Conservation (phyloP, 2,113 vertebrate genomes). For the Pachyramphus minor region DNA sequence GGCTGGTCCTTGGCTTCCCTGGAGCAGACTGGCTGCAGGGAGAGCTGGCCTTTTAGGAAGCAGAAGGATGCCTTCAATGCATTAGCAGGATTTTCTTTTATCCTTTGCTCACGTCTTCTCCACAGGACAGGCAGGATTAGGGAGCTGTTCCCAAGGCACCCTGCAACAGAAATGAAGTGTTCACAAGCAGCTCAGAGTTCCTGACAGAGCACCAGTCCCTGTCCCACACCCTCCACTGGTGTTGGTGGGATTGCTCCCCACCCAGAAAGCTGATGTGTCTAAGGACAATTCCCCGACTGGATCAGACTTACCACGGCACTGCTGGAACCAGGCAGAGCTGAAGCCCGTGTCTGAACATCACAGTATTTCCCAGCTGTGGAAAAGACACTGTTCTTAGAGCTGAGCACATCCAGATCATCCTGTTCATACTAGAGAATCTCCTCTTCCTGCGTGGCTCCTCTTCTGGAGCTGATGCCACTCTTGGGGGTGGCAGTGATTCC, state of each 20-base stretch:
- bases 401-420: background rate
- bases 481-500: background rate
- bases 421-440: background rate
- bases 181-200: background rate
- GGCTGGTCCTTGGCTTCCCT: background rate
- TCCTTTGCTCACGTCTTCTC: background rate
- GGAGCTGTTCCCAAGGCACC: background rate
- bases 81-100: background rate
- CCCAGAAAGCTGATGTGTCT: background rate
- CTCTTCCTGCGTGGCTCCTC: background rate
- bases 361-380: background rate
- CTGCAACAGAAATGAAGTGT: constrained; percentile 40
- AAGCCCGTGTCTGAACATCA: background rate
- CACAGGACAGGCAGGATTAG: background rate
- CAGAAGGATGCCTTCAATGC: background rate
- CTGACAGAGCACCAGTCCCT: background rate
- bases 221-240: background rate
- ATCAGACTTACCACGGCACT: constrained; percentile 31
- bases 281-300: background rate
- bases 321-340: background rate
- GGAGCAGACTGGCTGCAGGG: background rate
- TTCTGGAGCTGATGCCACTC: background rate
- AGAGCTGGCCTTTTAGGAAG: background rate
- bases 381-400: background rate
- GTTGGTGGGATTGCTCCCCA: background rate